A percentile compares a stretch with the other conserved stretches of the same genome.
These are phyloP conservation scores for Plectrocnemia conspersa DNA, from an alignment of 1,140 invertebrate genomes.

Conservation along the genomic window DNA sequence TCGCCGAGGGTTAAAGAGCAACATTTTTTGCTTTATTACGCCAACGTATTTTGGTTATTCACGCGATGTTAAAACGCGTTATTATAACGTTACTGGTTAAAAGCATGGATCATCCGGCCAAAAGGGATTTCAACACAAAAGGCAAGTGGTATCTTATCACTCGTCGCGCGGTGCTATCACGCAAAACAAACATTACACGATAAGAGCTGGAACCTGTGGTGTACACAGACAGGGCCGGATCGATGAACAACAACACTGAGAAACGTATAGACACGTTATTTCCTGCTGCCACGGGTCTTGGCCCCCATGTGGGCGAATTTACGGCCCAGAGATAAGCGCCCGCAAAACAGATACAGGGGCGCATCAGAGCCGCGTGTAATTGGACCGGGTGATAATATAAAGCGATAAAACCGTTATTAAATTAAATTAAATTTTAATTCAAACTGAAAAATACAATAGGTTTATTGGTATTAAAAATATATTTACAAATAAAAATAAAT, in stretches of 20 bases:
- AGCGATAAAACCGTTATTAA: too few relatives aligned
- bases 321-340: background rate
- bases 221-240: slow-evolving; percentile 1
- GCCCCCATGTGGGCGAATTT: slow-evolving; percentile 1
- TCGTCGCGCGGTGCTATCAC: background rate
- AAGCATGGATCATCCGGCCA: background rate
- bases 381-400: too few relatives aligned
- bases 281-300: background rate
- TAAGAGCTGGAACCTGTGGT: too few relatives aligned
- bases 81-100: background rate
- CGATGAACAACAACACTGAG: slow-evolving; percentile 3
- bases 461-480: too few relatives aligned
- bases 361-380: too few relatives aligned
- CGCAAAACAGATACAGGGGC: too few relatives aligned
- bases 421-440: too few relatives aligned
- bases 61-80: background rate
- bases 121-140: slow-evolving; percentile 6
- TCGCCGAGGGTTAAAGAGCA: too few relatives aligned
- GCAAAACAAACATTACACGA: slow-evolving; percentile 4
- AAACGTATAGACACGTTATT: background rate
- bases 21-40: too few relatives aligned
- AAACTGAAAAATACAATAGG: too few relatives aligned
- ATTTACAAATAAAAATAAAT: too few relatives aligned
- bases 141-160: slow-evolving; percentile 4
- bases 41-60: background rate